Conservation (phyloP, 64 coral and sea anemone species). For the Astreopora myriophthalma region DNA sequence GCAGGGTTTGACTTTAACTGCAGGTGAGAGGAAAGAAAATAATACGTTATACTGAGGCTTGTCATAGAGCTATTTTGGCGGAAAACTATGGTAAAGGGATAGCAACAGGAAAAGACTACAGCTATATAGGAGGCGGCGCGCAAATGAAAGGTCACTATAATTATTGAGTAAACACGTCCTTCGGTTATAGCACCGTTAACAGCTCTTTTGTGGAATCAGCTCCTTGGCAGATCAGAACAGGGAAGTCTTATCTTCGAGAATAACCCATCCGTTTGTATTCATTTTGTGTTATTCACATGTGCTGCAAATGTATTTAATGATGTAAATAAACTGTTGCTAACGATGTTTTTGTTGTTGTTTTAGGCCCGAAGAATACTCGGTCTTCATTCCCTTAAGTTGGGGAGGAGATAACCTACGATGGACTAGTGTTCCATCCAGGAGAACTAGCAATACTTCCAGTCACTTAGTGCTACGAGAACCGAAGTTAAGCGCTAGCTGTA, state of each 20-base stretch:
- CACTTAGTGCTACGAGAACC: not conserved
- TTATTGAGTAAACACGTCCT: not conserved
- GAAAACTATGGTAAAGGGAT: not conserved
- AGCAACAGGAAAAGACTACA: not conserved
- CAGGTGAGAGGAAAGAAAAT: not conserved
- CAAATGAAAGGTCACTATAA: not conserved
- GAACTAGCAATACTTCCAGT: not conserved
- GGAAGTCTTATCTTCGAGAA: not conserved
- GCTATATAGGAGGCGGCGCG: not conserved
- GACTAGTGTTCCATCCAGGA: not conserved
- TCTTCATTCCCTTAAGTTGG: too few relatives aligned
- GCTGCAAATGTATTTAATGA: not conserved
- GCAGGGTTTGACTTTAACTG: not conserved
- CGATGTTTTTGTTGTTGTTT: not conserved
- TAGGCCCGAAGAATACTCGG: too few relatives aligned
- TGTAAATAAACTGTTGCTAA: not conserved
- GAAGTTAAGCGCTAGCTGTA: not conserved
- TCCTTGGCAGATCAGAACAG: not conserved
- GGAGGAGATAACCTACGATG: too few relatives aligned
- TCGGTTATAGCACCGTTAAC: not conserved
- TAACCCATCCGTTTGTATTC: not conserved
- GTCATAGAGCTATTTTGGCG: not conserved
- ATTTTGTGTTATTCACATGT: not conserved
- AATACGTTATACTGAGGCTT: not conserved
- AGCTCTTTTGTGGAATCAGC: not conserved